Conservation (phyloP, 2,113 vertebrate species). For the Hemichromis elongatus region DNA sequence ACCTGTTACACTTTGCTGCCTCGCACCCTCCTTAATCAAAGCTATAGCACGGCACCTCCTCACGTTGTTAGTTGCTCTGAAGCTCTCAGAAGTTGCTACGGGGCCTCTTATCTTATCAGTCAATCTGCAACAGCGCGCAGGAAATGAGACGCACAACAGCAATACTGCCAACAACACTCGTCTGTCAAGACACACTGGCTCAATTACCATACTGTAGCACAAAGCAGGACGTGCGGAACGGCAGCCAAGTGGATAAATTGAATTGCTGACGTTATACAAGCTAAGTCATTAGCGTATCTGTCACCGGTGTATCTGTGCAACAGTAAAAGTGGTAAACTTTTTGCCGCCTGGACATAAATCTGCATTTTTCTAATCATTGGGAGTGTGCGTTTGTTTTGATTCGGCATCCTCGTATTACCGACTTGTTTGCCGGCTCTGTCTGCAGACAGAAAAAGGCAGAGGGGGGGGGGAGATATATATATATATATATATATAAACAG, state of each 20-base stretch:
- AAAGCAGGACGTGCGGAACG: not conserved
- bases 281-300: slow-evolving; percentile 42
- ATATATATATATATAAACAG: not conserved
- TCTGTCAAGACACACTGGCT: slow-evolving; percentile 31
- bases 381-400: slow-evolving; percentile 29
- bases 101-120: slow-evolving; percentile 50
- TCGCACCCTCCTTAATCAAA: not conserved
- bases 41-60: slow-evolving; percentile 5
- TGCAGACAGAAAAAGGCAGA: not conserved
- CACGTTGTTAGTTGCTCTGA: slow-evolving; percentile 12
- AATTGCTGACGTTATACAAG: slow-evolving; percentile 17
- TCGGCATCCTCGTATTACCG: slow-evolving; percentile 10
- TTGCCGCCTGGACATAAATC: not conserved
- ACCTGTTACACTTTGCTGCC: not conserved
- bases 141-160: slow-evolving; percentile 42
- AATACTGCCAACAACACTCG: slow-evolving; percentile 35
- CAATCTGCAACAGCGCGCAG: slow-evolving; percentile 24
- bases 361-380: slow-evolving; percentile 37
- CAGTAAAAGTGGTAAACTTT: slow-evolving; percentile 28
- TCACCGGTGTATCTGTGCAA: not conserved
- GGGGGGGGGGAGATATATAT: not conserved
- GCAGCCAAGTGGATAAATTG: slow-evolving; percentile 7
- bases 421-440: not conserved
- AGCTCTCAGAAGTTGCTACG: not conserved
- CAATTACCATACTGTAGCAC: slow-evolving; percentile 37